These are phyloP conservation scores for Berghia stephanieae DNA, from an alignment of 1,140 invertebrate species.

Conservation along the genomic window DNA sequence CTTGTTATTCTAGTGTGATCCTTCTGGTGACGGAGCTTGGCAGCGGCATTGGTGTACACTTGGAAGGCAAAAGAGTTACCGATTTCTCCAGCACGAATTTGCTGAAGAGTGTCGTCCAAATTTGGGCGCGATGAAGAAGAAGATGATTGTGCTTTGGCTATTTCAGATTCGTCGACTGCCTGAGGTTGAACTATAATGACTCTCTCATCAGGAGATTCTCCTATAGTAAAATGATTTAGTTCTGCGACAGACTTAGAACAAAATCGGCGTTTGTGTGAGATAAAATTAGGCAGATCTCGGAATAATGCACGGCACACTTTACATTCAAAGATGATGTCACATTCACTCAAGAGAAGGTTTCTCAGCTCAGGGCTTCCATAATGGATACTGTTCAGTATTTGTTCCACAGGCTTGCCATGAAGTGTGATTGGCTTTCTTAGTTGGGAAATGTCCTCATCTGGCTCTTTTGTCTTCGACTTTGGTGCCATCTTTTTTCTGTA, in stretches of 20 bases:
- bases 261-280: constrained; percentile 84
- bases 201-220: constrained; percentile 37
- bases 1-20: too few species aligned
- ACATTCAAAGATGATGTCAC: constrained; percentile 86
- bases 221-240: constrained; percentile 6
- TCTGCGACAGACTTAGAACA: constrained; percentile 69
- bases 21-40: too few species aligned
- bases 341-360: constrained; percentile 78
- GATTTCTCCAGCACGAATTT: too few species aligned
- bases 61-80: too few species aligned
- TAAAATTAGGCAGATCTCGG: constrained; percentile 82
- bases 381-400: constrained; percentile 54
- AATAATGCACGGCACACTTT: constrained; percentile 85
- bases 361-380: constrained; percentile 66
- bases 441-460: constrained; percentile 19
- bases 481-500: too few species aligned
- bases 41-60: too few species aligned
- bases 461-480: too few species aligned
- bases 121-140: too few species aligned
- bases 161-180: too few species aligned
- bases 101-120: too few species aligned
- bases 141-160: too few species aligned
- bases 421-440: constrained; percentile 46
- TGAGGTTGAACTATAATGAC: constrained; percentile 53
- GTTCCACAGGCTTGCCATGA: constrained; percentile 49